Evolutionary conservation across 2,888 invertebrate species (phyloP), one percentile per base, ranked within the genome.

Genomic region (Heliconius ismenius): DNA sequence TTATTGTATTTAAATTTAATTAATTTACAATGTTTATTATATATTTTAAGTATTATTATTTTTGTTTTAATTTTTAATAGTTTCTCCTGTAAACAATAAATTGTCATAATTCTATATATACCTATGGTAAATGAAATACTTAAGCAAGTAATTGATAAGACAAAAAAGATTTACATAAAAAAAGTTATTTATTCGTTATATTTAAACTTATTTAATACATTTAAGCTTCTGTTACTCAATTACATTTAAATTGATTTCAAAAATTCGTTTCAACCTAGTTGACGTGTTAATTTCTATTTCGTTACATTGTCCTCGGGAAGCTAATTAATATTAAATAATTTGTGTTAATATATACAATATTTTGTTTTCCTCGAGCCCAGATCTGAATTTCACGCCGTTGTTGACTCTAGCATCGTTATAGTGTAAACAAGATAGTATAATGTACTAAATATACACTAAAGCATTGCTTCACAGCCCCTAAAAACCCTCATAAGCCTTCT

Each of bases 401-500:
- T 60, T 60, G 58, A n/a, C n/a, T n/a, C 58, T 60, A n/a, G 21
- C 58, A 62, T 62, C 26, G 15, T 18, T 62, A 24, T 60, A 60
- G 36, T n/a, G 65, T 6, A 36, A 39, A 36, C 32, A 39, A 39
- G 3, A 65, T 4, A 65, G 21, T n/a, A 39, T 21, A 21, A 65
- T 65, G 11, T 39, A 39, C 11, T 28, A 13, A 54, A 65, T 65
- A 65, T 65, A n/a, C n/a, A n/a, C 54, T 21, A 21, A 21, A 70
- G 69, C 54, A 18, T 69, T 69, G 32, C n/a, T 28, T 70, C 28
- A 26, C 49, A 54, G 28, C 54, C 54, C n/a, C 32, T 54, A n/a
- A 32, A 70, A 70, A 70, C 69, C 49, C 28, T 70, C 28, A 13
- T n/a, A 70, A 70, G 54, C 54, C 54, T 54, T 70, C 49, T 70